Percentiles rank a stretch among this genome's conserved stretches.
Evolutionary conservation across 2,113 vertebrate genomes (phyloP).

Genomic region (Platysternon megacephalum): DNA sequence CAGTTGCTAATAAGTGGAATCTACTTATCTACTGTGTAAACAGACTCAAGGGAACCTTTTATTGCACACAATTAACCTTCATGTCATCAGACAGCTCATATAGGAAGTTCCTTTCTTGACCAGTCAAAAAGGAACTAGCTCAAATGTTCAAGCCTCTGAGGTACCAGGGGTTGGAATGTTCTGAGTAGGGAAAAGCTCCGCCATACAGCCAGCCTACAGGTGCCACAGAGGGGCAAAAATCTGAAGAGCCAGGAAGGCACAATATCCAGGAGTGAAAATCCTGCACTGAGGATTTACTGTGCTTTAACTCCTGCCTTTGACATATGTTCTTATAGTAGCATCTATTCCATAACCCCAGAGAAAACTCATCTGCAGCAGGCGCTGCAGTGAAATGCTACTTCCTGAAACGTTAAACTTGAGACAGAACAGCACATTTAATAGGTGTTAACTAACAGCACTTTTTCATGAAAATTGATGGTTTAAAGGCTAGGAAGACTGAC

Average conservation of each 20-base stretch:
- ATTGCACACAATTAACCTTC: neutral
- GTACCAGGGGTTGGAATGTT: neutral
- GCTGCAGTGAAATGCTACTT: neutral
- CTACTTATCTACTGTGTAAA: neutral
- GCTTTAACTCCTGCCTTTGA: neutral
- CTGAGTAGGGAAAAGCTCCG: neutral
- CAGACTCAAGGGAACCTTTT: neutral
- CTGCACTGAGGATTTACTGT: neutral
- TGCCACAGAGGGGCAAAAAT: neutral
- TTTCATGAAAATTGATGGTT: neutral
- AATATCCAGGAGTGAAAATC: neutral
- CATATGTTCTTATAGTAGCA: neutral
- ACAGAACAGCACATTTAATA: neutral
- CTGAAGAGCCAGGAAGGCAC: neutral
- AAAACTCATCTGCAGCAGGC: neutral
- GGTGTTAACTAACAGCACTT: neutral
- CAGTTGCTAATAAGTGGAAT: neutral
- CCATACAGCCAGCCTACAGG: neutral
- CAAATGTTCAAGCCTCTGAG: neutral
- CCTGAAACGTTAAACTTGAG: neutral
- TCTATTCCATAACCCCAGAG: neutral
- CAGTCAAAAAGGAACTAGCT: neutral
- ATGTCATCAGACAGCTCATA: neutral
- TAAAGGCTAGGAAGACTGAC: neutral
- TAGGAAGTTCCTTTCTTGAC: neutral